phyloP scores from a whole-genome alignment of 2,113 vertebrate species.

The Dasyornis broadbenti region DNA sequence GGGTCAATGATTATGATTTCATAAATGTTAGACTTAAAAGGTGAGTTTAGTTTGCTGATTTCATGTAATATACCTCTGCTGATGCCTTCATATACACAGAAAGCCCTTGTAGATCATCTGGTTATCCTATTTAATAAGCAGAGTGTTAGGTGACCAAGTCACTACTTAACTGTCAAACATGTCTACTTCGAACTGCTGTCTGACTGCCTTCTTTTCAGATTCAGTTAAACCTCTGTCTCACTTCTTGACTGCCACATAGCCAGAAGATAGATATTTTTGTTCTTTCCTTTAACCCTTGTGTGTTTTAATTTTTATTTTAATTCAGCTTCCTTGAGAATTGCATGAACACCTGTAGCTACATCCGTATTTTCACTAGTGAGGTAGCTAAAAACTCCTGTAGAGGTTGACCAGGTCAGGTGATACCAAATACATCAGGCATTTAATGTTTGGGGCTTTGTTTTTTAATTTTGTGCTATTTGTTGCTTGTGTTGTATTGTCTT shows the following conservation, averaged over 20 bases:
- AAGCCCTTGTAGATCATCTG: neutral
- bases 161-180: neutral
- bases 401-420: neutral
- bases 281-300: neutral
- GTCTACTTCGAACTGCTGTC: neutral
- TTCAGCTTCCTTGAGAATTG: neutral
- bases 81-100: neutral
- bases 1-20: neutral
- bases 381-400: neutral
- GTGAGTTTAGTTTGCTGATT: neutral
- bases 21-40: neutral
- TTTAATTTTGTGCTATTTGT: neutral
- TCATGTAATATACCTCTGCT: neutral
- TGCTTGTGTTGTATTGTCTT: neutral
- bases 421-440: neutral
- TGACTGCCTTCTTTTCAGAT: neutral
- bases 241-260: neutral
- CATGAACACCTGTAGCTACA: neutral
- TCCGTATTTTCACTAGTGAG: neutral
- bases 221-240: neutral
- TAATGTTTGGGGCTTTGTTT: neutral
- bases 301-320: neutral
- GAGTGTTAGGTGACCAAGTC: neutral
- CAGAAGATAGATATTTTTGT: neutral
- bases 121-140: neutral